Conservation (phyloP, 2,113 vertebrate genomes). For the Syrrhaptes paradoxus region DNA sequence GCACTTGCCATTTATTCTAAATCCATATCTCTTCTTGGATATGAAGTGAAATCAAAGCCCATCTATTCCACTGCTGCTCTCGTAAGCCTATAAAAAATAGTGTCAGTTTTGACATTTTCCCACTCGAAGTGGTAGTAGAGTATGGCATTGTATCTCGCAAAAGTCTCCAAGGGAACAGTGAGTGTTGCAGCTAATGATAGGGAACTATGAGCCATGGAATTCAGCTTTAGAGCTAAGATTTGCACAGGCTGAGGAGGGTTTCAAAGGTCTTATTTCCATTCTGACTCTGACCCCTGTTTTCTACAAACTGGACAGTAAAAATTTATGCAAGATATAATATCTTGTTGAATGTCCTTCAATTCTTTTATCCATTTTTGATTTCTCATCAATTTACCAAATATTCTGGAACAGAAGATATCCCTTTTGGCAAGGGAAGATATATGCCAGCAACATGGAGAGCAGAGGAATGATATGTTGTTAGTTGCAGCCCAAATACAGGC, state of each 20-base stretch:
- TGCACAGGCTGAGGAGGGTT: neutral
- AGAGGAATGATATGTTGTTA: neutral
- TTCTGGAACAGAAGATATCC: neutral
- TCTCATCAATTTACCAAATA: neutral
- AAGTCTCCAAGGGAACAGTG: conserved; percentile 4
- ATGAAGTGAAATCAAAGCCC: conserved; percentile 35
- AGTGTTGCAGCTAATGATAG: neutral
- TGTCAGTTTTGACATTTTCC: conserved; percentile 52
- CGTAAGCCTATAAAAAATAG: conserved; percentile 30
- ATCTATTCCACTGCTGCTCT: conserved; percentile 26
- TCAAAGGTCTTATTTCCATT: neutral
- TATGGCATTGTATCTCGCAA: neutral
- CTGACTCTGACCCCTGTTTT: neutral
- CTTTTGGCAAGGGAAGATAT: neutral
- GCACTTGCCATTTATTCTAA: conserved; percentile 11
- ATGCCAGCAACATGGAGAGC: neutral
- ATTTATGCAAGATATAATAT: neutral
- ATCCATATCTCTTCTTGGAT: conserved; percentile 18
- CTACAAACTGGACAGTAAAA: neutral
- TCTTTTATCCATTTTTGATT: neutral
- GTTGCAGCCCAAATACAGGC: neutral
- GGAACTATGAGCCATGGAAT: neutral
- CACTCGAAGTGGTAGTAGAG: neutral
- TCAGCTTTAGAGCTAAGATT: neutral
- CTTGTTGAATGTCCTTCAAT: neutral